Base-by-base conservation (phyloP, 64 coral and sea anemone genomes). In the Hydrozoanthus tunicans region DNA sequence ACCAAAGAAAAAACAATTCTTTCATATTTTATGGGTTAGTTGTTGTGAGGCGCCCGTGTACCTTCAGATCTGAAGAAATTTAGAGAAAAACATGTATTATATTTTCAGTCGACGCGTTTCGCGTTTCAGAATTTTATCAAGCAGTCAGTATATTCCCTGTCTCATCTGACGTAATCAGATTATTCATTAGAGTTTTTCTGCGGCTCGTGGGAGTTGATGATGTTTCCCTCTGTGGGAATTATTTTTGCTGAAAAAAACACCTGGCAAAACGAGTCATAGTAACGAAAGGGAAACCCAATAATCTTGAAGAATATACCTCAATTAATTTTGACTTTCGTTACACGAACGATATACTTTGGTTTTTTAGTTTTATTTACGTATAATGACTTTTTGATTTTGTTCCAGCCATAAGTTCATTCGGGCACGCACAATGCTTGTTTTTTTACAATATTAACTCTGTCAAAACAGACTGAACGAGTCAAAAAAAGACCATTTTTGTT, bases 171-270 rank as follows among this genome's bases (percentile, higher is more conserved):
- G 6, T 15, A 58, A 52, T 7, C 55, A 57, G 54, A 54, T 79
- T 63, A 51, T 82, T 82, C 80, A 63, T 81, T 63, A n/a, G 27
- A 82, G 27, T 82, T 82, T 82, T 82, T 82, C 80, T 63, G 0
- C 27, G 59, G 51, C 6, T 51, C 60, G 61, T 65, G 26, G 60
- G 61, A 64, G 27, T 82, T 32, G 11, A 26, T 64, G 8, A 3
- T 58, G 53, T 4, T 51, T 3, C 14, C 1, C 77, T 58, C 80
- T 6, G 80, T 14, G 61, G 58, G 61, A 27, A 64, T 82, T 82
- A 11, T 60, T 82, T 65, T 82, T 63, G 0, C 6, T 43, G 6
- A 6, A 65, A 53, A 65, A 63, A 82, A 12, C 79, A 82, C 80
- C 80, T 82, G 80, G 80, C 80, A 32, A 43, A 82, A 51, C 17